Evolutionary conservation across 2,797 vertebrate genomes (phyloP).

Genomic region (Hippoglossus hippoglossus): DNA sequence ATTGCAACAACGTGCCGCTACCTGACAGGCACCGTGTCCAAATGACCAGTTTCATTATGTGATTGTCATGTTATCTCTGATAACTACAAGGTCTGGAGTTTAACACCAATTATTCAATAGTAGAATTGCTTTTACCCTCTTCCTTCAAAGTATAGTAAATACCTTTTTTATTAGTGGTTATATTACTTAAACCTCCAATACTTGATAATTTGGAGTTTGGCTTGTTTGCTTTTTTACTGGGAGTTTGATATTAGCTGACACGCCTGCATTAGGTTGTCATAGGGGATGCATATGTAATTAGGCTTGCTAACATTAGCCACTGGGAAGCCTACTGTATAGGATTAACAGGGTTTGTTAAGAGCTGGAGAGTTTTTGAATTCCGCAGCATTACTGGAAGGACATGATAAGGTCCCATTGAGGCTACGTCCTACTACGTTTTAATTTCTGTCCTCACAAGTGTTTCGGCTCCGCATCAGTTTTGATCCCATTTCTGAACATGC

Average conservation of each 20-base stretch:
- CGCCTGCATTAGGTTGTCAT: not conserved
- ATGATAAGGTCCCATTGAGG: not conserved
- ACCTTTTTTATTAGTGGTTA: too few species aligned
- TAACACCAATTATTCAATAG: constrained; percentile 12
- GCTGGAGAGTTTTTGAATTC: not conserved
- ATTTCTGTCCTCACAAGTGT: too few species aligned
- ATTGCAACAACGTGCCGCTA: constrained; percentile 19
- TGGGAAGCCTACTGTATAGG: not conserved
- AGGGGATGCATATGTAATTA: not conserved
- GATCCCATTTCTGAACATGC: too few species aligned
- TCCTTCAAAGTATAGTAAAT: not conserved
- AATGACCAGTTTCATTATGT: constrained; percentile 16
- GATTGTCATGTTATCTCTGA: constrained; percentile 22
- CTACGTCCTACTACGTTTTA: too few species aligned
- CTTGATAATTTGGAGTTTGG: not conserved
- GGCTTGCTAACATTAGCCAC: not conserved
- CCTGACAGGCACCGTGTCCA: constrained; percentile 23
- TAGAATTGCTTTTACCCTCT: not conserved
- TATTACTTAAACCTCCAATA: too few species aligned
- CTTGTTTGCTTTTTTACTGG: not conserved
- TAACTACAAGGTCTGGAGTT: constrained; percentile 21
- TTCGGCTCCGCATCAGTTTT: too few species aligned
- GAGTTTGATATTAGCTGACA: not conserved
- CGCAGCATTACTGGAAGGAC: not conserved
- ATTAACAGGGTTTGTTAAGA: not conserved